Evolutionary conservation across 1,140 invertebrate species (phyloP), one percentile per base, ranked within the genome.

Genomic region (Melanaphis sacchari): DNA sequence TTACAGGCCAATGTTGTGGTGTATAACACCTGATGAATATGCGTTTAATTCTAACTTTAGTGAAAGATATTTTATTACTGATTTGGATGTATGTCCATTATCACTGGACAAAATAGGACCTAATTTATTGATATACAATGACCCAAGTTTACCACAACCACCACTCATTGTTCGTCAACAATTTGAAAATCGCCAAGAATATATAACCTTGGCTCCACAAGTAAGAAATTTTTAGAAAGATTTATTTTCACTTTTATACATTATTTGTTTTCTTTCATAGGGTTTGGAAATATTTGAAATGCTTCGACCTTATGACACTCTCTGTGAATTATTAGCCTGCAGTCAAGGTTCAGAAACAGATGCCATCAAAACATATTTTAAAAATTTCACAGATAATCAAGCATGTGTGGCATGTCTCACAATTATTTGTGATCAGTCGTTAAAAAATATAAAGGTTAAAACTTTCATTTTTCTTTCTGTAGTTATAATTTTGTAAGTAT

Each of bases 271-370:
- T 81, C 89, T 94, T 93, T 43, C 94, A 52, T 94, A 97, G 96
- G 98, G 98, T n/a, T 97, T 97, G 46, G 97, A 98, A 94, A 96
- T 99, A 93, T 96, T 98, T 87, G 96, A 97, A 93, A 97, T 98
- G 95, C 96, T 98, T 81, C 96, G 98, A 93, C 98, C 98, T 82
- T 97, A 98, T 0, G 98, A 99, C 95, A 96, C 99, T 93, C 95
- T 99, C 22, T 96, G 97, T 38, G 96, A 98, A 94, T 95, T 99
- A 81, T 95, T 99, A 18, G 95, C 97, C 3, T 97, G 98, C 89
- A 97, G 97, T 94, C 96, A 97, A 94, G 98, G 98, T 0, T 97
- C 98, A 6, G 98, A 99, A 94, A 97, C 97, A 81, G 97, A 98
- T 94, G 96, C 97, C 46, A 97, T 99, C 0, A 97, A 97, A 94